Base-by-base conservation (phyloP, 92 coral and sea anemone species). In the Zoanthus sansibaricus region DNA sequence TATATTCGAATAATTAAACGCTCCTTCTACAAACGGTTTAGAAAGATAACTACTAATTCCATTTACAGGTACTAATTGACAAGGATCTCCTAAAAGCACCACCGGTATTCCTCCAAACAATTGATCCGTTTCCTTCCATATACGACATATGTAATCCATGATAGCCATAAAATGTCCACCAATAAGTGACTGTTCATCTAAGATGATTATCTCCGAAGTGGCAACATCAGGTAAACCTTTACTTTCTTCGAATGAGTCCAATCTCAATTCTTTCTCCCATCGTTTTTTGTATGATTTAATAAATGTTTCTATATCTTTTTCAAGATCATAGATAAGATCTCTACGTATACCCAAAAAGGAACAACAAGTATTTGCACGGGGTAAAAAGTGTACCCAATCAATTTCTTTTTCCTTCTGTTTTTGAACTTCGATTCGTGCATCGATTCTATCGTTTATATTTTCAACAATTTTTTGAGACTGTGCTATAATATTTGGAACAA, bases 1-100 rank as follows among this genome's bases (percentile, higher is more conserved):
- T 10, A 56, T n/a, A n/a, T n/a, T 56, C 2, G 64, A 12, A 10
- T 56, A 56, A 71, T 71, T 71, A 6, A 25, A 71, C n/a, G 75
- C 75, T 15, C 46, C 16, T 33, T 71, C 46, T 9, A 71, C 16
- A 30, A 71, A 71, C 75, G 64, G 64, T 12, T 30, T 33, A 3
- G 75, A 71, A 10, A 44, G 46, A 44, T 71, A 71, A 9, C 46
- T 31, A 25, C 75, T 71, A 10, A 71, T 31, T 21, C 75, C 75
- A 4, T 71, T 44, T n/a, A 71, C 75, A 7, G 75, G 75, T 15
- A 71, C 75, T 48, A 71, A 9, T 5, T 71, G 75, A 71, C 75
- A 71, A 1, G 75, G 75, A 71, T 71, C 75, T 3, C 75, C 75
- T 15, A 71, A 9, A 14, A 71, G 2, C 17, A 71, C 45, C 13